Evolutionary conservation across 2,888 invertebrate species (phyloP), one percentile per base, ranked within the genome.

Genomic region (Callyntrura sp.): DNA sequence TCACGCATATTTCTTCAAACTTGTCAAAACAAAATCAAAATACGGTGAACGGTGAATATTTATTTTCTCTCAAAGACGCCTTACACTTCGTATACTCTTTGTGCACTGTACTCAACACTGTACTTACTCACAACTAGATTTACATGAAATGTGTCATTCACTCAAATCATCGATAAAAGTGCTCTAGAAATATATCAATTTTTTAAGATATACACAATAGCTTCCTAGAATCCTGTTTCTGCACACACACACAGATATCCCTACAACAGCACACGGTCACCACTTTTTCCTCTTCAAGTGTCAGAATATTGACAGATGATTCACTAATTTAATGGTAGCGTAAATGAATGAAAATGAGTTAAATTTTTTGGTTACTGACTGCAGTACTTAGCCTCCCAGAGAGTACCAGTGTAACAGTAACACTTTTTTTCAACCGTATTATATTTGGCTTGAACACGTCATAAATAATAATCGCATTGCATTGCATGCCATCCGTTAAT

Each of bases 131-230:
- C 25, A 70, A 35, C 35, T 4, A 12, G n/a, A 35, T 70, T 45
- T 70, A 23, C 20, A 48, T 48, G 79, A 81, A 81, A 81, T 81
- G 43, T 81, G 60, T 81, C 81, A 81, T 62, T 81, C 60, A 79
- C 55, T 68, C 25, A 79, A 78, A 73, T 73, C 17, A 73, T 73
- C 43, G 9, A 48, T 48, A 17, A 78, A n/a, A 78, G 11, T 68
- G 68, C 17, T 79, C 60, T 81, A 35, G 60, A 60, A 60, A 81
- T 17, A 76, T 76, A 35, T 35, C 3, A 4, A 35, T 35, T 25
- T 81, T 55, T 45, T 43, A 35, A 60, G 62, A 43, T 23, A 81
- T 45, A 35, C 35, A 5, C 0, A 23, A 60, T 23, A 14, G 23
- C 73, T 76, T 76, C 73, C 25, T 20, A 76, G 73, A 76, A 76